phyloP scores from a whole-genome alignment of 2,797 vertebrate genomes.

The Sandelia bainsii region DNA sequence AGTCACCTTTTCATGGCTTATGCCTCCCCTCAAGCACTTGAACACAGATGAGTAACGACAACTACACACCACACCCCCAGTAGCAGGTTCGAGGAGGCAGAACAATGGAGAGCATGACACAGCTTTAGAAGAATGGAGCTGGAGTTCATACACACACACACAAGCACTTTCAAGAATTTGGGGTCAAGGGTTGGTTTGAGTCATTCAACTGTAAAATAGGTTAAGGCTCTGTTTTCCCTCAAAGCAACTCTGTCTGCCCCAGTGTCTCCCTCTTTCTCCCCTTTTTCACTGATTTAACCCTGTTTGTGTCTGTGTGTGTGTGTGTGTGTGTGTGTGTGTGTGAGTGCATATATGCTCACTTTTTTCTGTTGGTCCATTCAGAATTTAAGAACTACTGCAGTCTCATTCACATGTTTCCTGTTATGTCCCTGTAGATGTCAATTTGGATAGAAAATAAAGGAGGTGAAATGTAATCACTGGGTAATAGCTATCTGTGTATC shows the following conservation, averaged over 20 bases:
- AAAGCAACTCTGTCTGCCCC: slow-evolving; percentile 56
- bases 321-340: slow-evolving; percentile 32
- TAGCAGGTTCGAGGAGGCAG: slow-evolving; percentile 42
- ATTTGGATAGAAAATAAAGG: slow-evolving; percentile 16
- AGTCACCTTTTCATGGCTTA: slow-evolving; percentile 21
- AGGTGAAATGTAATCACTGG: slow-evolving; percentile 36
- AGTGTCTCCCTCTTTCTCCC: neutral
- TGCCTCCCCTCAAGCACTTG: slow-evolving; percentile 27
- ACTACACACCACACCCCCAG: slow-evolving; percentile 33
- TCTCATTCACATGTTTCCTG: neutral
- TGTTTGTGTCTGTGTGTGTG: slow-evolving; percentile 30
- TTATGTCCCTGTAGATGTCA: neutral
- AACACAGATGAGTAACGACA: slow-evolving; percentile 37
- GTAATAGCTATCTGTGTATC: slow-evolving; percentile 31
- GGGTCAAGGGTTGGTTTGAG: slow-evolving; percentile 59
- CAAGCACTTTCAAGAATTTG: slow-evolving; percentile 53
- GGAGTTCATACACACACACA: slow-evolving; percentile 36
- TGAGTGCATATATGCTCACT: slow-evolving; percentile 4
- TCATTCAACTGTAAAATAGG: slow-evolving; percentile 77
- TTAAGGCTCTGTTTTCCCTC: slow-evolving; percentile 63
- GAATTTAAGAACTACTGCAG: neutral
- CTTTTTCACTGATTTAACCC: slow-evolving; percentile 17
- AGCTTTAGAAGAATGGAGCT: slow-evolving; percentile 57
- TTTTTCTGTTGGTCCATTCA: neutral
- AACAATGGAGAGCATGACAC: slow-evolving; percentile 67